phyloP scores from a whole-genome alignment of 2,113 vertebrate genomes.

The Nothocercus nigrocapillus region DNA sequence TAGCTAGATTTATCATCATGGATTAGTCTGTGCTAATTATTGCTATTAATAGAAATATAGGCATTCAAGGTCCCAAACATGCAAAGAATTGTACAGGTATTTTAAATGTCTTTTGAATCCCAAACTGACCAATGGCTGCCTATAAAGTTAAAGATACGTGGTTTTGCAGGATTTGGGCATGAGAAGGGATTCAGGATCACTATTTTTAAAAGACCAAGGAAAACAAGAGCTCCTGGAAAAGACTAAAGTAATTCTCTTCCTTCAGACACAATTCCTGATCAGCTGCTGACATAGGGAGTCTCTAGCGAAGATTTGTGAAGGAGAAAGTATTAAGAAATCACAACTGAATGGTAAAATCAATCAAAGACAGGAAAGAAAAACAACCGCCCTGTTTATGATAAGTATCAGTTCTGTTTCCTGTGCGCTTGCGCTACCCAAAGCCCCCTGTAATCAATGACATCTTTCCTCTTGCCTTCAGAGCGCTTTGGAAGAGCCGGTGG shows the following conservation, averaged over 20 bases:
- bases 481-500: too few species aligned
- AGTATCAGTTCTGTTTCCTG: constrained; percentile 7
- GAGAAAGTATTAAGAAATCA: not conserved
- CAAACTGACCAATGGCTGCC: not conserved
- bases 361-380: constrained; percentile 18
- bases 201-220: not conserved
- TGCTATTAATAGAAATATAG: not conserved
- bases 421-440: not conserved
- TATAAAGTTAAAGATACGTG: not conserved
- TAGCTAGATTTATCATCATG: not conserved
- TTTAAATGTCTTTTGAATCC: not conserved
- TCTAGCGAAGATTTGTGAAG: not conserved
- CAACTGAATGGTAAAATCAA: constrained; percentile 42
- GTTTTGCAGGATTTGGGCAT: not conserved
- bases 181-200: not conserved
- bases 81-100: not conserved
- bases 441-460: not conserved
- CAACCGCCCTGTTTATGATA: not conserved
- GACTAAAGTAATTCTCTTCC: not conserved
- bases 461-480: not conserved
- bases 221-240: not conserved
- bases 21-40: constrained; percentile 28
- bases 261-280: not conserved
- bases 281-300: not conserved
- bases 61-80: not conserved